Conservation (phyloP, 2,888 invertebrate genomes). For the Megalurothrips usitatus region DNA sequence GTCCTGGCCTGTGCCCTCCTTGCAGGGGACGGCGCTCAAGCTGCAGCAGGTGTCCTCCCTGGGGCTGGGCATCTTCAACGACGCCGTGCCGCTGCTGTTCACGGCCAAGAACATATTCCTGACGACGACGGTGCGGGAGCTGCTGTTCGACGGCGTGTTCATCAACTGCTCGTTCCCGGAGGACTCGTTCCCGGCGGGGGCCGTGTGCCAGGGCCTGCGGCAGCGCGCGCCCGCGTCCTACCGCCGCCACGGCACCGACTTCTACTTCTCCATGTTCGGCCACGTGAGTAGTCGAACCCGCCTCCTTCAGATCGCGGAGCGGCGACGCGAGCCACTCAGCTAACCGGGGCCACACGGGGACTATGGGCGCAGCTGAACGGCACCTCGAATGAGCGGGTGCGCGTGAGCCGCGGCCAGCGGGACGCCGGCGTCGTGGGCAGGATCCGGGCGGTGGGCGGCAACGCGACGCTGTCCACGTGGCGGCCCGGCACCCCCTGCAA, state of each 20-base stretch:
- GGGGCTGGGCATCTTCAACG: constrained; percentile 33
- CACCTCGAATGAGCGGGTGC: constrained; percentile 28
- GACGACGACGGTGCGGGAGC: constrained; percentile 32
- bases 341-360: background rate
- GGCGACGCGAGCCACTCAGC: no score
- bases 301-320: background rate
- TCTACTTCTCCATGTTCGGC: constrained; percentile 55
- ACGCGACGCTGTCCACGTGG: constrained; percentile 42
- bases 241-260: constrained; percentile 19
- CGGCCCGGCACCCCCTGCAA: constrained; percentile 31
- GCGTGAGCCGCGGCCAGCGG: constrained; percentile 30
- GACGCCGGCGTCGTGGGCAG: constrained; percentile 26
- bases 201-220: constrained; percentile 6
- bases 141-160: constrained; percentile 38
- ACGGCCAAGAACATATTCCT: constrained; percentile 31
- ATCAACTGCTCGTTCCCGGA: constrained; percentile 10
- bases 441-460: constrained; percentile 37
- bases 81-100: constrained; percentile 33
- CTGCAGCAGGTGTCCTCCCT: constrained; percentile 30
- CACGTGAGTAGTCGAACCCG: constrained; percentile 52
- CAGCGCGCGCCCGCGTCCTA: background rate
- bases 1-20: background rate
- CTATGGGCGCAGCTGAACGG: constrained; percentile 32
- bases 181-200: background rate
- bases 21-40: constrained; percentile 30